These are phyloP conservation scores for Autographa gamma DNA, from an alignment of 2,888 invertebrate genomes.

Conservation along the genomic window DNA sequence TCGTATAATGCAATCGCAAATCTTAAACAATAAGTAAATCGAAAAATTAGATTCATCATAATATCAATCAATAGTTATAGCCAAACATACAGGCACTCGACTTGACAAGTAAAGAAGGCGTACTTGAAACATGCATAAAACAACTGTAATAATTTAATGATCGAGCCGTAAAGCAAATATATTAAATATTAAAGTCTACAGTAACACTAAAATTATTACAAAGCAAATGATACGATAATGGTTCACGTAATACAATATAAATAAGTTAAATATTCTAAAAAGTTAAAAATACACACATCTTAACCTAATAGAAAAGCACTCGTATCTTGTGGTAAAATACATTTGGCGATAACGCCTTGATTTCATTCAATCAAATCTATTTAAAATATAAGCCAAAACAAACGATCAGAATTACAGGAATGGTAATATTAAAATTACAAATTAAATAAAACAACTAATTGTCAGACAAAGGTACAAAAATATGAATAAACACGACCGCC, in stretches of 20 bases:
- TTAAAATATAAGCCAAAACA: conserved; percentile 75
- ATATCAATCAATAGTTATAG: conserved; percentile 69
- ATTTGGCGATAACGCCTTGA: conserved; percentile 63
- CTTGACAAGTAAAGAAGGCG: conserved; percentile 83
- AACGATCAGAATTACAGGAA: conserved; percentile 80
- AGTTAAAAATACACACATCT: conserved; percentile 88
- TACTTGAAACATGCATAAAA: conserved; percentile 78
- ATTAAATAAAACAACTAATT: conserved; percentile 81
- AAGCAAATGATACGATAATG: conserved; percentile 87
- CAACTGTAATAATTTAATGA: conserved; percentile 85
- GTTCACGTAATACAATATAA: conserved; percentile 88
- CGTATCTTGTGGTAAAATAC: conserved; percentile 78
- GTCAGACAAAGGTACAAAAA: conserved; percentile 87
- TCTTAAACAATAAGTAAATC: conserved; percentile 73
- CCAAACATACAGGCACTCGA: conserved; percentile 83
- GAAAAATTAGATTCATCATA: conserved; percentile 74
- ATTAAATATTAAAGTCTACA: conserved; percentile 87
- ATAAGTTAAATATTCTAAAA: conserved; percentile 89
- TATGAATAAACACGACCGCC: conserved; percentile 78
- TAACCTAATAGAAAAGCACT: conserved; percentile 88
- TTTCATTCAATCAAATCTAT: conserved; percentile 66
- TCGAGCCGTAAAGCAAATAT: conserved; percentile 86
- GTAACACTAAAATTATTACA: conserved; percentile 87
- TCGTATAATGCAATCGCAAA: conserved; percentile 64
- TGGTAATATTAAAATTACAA: conserved; percentile 77